phyloP scores from a whole-genome alignment of 2,113 vertebrate genomes.

The Progne subis region DNA sequence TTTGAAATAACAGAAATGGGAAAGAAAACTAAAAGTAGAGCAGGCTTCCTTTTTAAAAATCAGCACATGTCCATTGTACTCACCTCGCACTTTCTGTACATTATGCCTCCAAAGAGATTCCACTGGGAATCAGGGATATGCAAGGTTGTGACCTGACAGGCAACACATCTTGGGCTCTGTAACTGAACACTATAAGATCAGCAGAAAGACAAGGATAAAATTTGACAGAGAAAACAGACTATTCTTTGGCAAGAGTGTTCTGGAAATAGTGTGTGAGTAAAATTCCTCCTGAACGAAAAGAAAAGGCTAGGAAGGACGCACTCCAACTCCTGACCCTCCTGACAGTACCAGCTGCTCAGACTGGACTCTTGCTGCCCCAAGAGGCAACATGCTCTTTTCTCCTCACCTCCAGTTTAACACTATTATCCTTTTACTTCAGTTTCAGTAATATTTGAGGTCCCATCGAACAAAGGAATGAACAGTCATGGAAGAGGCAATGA shows the following conservation, averaged over 20 bases:
- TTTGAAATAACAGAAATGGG: background rate
- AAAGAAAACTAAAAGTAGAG: background rate
- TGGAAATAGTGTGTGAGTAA: background rate
- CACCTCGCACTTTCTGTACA: background rate
- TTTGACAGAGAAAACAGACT: background rate
- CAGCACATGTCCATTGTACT: background rate
- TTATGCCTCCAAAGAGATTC: background rate
- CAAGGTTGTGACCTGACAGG: background rate
- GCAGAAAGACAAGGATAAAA: background rate
- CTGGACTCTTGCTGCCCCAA: background rate
- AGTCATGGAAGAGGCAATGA: background rate
- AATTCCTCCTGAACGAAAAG: background rate
- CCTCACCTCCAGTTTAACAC: background rate
- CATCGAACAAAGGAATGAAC: accelerated
- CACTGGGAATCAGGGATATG: background rate
- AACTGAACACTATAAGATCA: background rate
- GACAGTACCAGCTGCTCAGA: background rate
- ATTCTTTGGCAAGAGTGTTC: background rate
- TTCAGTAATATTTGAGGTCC: background rate
- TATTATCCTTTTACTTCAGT: background rate
- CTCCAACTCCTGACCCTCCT: background rate
- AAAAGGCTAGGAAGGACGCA: background rate
- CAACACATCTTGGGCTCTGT: background rate
- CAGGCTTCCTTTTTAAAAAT: background rate
- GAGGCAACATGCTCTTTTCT: background rate